Percentiles rank a stretch among this genome's conserved stretches.
phyloP scores from a whole-genome alignment of 2,113 vertebrate genomes.

The Toxotes jaculatrix region DNA sequence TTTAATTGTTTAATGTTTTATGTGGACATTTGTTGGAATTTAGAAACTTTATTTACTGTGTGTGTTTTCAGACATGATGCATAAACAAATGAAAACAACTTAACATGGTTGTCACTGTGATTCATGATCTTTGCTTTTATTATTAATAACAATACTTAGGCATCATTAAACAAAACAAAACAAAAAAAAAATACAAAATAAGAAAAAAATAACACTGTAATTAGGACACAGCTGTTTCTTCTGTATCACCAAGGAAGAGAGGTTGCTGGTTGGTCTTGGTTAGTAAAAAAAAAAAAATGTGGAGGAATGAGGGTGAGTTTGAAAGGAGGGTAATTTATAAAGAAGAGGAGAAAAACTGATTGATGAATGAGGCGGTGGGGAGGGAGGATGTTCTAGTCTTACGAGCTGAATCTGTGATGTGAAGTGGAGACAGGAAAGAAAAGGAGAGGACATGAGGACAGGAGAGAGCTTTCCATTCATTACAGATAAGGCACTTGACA shows the following conservation, averaged over 20 bases:
- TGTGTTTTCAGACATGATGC: not conserved
- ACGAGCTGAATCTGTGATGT: slow-evolving; percentile 3
- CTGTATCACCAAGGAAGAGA: slow-evolving; percentile 55
- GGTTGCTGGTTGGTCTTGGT: slow-evolving; percentile 68
- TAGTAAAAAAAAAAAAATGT: slow-evolving; percentile 57
- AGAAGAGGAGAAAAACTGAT: slow-evolving; percentile 13
- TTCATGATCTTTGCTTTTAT: slow-evolving; percentile 75
- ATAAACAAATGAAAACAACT: slow-evolving; percentile 27
- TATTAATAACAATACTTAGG: slow-evolving; percentile 77
- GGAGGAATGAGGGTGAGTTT: slow-evolving; percentile 59
- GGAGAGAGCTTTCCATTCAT: slow-evolving; percentile 59
- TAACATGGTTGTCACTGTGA: slow-evolving; percentile 47
- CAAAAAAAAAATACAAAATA: slow-evolving; percentile 57
- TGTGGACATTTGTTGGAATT: not conserved
- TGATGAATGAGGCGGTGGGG: slow-evolving; percentile 17
- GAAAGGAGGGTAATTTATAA: slow-evolving; percentile 27
- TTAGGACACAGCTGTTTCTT: slow-evolving; percentile 65
- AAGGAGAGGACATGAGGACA: slow-evolving; percentile 52
- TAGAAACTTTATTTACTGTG: not conserved
- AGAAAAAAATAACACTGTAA: slow-evolving; percentile 75
- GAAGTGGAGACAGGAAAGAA: slow-evolving; percentile 55
- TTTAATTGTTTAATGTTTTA: slow-evolving; percentile 1
- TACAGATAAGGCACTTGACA: slow-evolving; percentile 81
- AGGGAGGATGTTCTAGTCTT: slow-evolving; percentile 6
- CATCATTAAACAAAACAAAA: slow-evolving; percentile 73